Evolutionary conservation across 2,888 invertebrate genomes (phyloP).

Genomic region (Caenorhabditis japonica): DNA sequence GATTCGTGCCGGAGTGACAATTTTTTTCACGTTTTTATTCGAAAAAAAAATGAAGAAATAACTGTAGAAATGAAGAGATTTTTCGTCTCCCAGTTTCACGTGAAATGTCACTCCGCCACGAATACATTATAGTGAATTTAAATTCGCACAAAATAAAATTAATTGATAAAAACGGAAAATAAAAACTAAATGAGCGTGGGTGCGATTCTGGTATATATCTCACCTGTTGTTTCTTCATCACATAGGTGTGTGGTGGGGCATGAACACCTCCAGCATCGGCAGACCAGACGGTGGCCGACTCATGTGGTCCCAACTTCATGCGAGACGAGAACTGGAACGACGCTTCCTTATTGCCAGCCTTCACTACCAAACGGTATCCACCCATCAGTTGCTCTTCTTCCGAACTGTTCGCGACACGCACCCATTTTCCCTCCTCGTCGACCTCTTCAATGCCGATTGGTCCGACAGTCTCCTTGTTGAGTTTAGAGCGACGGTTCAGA

Average conservation of each 20-base stretch:
- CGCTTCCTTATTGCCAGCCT: conserved; percentile 66
- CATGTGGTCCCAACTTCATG: conserved; percentile 55
- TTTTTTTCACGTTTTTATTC: no score
- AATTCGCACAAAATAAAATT: no score
- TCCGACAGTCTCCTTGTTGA: conserved; percentile 63
- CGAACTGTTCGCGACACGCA: conserved; percentile 68
- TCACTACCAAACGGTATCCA: conserved; percentile 66
- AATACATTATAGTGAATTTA: no score
- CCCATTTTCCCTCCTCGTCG: conserved; percentile 69
- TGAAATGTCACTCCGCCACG: no score
- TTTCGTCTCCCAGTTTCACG: no score
- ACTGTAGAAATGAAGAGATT: no score
- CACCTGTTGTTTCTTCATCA: conserved; percentile 64
- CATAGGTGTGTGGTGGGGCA: conserved; percentile 50
- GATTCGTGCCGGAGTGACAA: no score
- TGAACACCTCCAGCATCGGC: conserved; percentile 53
- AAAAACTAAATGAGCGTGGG: no score
- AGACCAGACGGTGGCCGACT: conserved; percentile 55
- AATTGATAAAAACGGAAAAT: no score
- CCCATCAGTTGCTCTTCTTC: conserved; percentile 71
- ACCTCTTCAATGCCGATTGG: conserved; percentile 67
- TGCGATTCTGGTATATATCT: no score
- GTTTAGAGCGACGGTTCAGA: conserved; percentile 36
- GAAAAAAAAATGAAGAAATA: no score
- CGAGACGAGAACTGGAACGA: conserved; percentile 60